Evolutionary conservation across 2,888 invertebrate genomes (phyloP).

Genomic region (Trimorus sp.): DNA sequence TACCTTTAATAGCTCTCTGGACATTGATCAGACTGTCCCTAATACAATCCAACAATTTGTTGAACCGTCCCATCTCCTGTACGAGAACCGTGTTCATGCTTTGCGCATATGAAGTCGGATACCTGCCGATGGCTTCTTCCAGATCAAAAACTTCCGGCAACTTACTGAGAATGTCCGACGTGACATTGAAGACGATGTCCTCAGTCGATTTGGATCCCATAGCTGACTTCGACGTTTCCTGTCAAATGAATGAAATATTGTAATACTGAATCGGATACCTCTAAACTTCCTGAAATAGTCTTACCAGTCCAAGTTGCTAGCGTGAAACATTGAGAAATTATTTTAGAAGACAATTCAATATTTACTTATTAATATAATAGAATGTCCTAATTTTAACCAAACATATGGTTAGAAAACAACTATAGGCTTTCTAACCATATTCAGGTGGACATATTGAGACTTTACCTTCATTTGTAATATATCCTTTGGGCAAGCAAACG

Average conservation of each 20-base stretch:
- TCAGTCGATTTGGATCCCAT: constrained; percentile 88
- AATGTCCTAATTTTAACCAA: neutral
- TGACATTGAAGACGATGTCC: constrained; percentile 89
- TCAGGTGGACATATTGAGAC: too few species aligned
- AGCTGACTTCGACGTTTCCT: constrained; percentile 86
- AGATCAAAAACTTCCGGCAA: constrained; percentile 89
- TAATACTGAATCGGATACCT: neutral
- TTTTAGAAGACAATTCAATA: neutral
- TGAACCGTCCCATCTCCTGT: constrained; percentile 92
- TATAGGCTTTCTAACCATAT: too few species aligned
- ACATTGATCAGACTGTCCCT: constrained; percentile 89
- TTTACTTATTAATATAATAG: neutral
- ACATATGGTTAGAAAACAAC: neutral
- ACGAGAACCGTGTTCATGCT: constrained; percentile 97
- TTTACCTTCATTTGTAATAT: constrained; percentile 73
- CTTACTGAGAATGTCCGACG: constrained; percentile 89
- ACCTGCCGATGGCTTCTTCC: constrained; percentile 85
- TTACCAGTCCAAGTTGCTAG: constrained; percentile 63
- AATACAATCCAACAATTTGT: constrained; percentile 88
- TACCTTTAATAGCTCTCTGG: constrained; percentile 94
- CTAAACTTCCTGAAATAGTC: neutral
- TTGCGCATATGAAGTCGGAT: constrained; percentile 90
- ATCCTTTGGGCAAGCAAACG: constrained; percentile 68
- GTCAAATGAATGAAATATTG: constrained; percentile 34
- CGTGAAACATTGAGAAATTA: constrained; percentile 22